Evolutionary conservation across 2,113 vertebrate genomes (phyloP).

Genomic region (Labrus mixtus): DNA sequence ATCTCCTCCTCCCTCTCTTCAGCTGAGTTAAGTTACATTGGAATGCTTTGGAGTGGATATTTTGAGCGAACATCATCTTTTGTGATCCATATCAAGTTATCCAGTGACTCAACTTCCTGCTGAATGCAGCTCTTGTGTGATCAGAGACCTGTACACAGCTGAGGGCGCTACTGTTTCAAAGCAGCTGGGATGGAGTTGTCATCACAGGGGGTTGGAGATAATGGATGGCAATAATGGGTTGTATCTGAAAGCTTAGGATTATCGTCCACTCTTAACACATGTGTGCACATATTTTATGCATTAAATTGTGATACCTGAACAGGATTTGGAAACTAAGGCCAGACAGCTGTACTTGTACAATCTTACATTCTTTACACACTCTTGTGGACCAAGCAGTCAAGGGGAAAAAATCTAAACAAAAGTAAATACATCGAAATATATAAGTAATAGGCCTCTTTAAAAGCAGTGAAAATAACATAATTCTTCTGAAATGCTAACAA

Average conservation of each 20-base stretch:
- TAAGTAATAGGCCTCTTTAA: neutral
- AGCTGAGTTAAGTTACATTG: conserved; percentile 63
- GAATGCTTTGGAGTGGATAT: conserved; percentile 69
- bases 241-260: conserved; percentile 64
- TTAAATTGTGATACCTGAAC: conserved; percentile 24
- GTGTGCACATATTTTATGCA: conserved; percentile 14
- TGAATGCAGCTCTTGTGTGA: conserved; percentile 76
- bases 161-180: conserved; percentile 77
- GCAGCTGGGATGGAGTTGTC: conserved; percentile 76
- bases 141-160: conserved; percentile 67
- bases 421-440: no score
- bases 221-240: conserved; percentile 64
- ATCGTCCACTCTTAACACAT: conserved; percentile 42
- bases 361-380: conserved; percentile 10
- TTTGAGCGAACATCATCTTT: conserved; percentile 65
- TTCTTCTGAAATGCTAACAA: no score
- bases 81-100: conserved; percentile 59
- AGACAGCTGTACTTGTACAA: conserved; percentile 11
- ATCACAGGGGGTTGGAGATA: conserved; percentile 62
- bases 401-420: no score
- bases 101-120: conserved; percentile 53
- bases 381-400: neutral
- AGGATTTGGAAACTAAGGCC: conserved; percentile 6
- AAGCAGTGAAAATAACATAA: no score
- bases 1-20: conserved; percentile 23